Conservation (phyloP, 2,113 vertebrate species). For the Actinemys pallida region DNA sequence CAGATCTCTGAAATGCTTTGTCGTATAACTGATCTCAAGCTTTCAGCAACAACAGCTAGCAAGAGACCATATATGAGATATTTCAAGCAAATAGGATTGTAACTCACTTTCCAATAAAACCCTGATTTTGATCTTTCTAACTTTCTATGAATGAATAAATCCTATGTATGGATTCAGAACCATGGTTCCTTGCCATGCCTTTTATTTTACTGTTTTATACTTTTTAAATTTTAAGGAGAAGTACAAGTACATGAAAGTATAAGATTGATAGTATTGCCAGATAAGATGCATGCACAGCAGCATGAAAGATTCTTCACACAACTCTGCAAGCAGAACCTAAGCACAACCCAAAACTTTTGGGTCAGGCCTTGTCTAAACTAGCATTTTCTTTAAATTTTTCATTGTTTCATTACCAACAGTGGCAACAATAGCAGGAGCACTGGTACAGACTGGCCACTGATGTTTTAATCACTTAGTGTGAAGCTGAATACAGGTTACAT, state of each 20-base stretch:
- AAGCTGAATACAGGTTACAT: neutral
- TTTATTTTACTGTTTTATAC: neutral
- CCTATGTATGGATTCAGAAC: neutral
- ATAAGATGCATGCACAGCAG: neutral
- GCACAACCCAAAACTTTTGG: neutral
- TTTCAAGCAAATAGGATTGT: accelerated
- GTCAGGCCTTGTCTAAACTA: neutral
- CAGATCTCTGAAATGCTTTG: neutral
- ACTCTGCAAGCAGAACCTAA: neutral
- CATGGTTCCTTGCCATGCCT: neutral
- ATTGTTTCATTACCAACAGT: neutral
- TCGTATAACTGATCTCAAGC: neutral
- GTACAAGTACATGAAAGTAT: neutral
- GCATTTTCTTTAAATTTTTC: neutral
- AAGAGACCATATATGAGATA: accelerated
- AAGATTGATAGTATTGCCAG: neutral
- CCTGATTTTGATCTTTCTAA: neutral
- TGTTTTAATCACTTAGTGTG: neutral
- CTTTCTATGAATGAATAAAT: neutral
- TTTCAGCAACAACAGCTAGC: accelerated
- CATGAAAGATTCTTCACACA: neutral
- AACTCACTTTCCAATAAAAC: neutral
- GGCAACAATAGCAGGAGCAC: neutral
- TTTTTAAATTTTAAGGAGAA: neutral
- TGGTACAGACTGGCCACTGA: neutral